A percentile compares a stretch with the other conserved stretches of the same genome.
These are phyloP conservation scores for Gadus macrocephalus DNA, from an alignment of 2,113 vertebrate species.

Conservation along the genomic window DNA sequence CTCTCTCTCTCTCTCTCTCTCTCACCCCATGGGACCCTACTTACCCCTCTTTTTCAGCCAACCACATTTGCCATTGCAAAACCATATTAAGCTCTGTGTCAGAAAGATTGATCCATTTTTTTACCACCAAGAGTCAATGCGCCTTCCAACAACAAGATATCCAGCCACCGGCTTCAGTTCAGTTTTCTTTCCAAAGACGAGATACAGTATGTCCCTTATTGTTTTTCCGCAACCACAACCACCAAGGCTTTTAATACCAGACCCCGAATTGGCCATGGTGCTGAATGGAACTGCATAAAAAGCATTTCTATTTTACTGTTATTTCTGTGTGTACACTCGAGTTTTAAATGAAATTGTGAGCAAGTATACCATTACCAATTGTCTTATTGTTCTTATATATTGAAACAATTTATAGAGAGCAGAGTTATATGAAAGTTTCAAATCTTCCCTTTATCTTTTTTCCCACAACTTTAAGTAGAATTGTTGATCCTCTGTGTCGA, in stretches of 20 bases:
- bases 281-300: conserved; percentile 1
- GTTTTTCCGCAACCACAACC: conserved; percentile 27
- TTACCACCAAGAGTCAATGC: conserved; percentile 8
- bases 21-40: background rate
- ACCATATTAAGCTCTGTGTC: background rate
- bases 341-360: no score
- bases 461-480: no score
- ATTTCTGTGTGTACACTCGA: background rate
- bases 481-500: no score
- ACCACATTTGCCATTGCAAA: background rate
- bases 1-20: no score
- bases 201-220: background rate
- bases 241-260: conserved; percentile 18
- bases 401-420: no score
- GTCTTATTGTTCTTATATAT: no score
- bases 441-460: no score
- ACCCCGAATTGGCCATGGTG: conserved; percentile 6
- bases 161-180: conserved; percentile 12
- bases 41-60: background rate
- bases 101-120: conserved; percentile 14
- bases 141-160: conserved; percentile 21
- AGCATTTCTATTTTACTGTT: conserved; percentile 35
- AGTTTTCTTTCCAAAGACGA: background rate
- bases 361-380: no score
- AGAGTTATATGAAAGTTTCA: no score